Evolutionary conservation across 2,113 vertebrate genomes (phyloP).

Genomic region (Haemorhous mexicanus): DNA sequence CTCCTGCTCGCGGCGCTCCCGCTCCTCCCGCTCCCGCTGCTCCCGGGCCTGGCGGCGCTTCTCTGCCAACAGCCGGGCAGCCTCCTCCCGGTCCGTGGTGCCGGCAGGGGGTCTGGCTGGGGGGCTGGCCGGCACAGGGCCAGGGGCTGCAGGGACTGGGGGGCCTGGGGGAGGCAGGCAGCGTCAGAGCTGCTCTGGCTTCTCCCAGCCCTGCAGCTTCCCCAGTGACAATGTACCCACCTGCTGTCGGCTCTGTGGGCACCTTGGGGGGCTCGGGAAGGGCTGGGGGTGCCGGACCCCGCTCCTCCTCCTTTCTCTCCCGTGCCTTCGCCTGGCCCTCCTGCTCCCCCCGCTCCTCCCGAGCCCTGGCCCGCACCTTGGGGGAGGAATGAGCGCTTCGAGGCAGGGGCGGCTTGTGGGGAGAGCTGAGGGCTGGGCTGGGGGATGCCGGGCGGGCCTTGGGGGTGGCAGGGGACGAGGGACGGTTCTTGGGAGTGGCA

Average conservation of each 20-base stretch:
- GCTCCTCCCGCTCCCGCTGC: conserved; percentile 89
- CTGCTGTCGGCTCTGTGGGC: neutral
- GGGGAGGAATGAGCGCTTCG: conserved; percentile 76
- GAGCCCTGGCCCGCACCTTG: conserved; percentile 73
- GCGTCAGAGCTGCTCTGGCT: neutral
- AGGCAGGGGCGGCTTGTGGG: conserved; percentile 78
- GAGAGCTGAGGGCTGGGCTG: conserved; percentile 68
- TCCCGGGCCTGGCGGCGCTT: conserved; percentile 90
- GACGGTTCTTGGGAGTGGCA: conserved; percentile 77
- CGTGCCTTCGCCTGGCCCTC: conserved; percentile 58
- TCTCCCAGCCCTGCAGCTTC: rapidly evolving
- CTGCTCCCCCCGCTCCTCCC: conserved; percentile 73
- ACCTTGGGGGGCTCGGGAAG: conserved; percentile 60
- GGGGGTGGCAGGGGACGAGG: conserved; percentile 78
- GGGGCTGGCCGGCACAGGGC: conserved; percentile 44
- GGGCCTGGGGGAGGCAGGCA: neutral
- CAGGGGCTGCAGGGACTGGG: neutral
- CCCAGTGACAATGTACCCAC: neutral
- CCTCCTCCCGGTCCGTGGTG: conserved; percentile 89
- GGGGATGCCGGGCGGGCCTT: conserved; percentile 80
- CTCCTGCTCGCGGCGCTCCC: conserved; percentile 84
- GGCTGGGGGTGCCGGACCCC: conserved; percentile 18
- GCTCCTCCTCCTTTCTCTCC: conserved; percentile 70
- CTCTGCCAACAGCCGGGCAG: conserved; percentile 86
- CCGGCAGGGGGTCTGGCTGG: conserved; percentile 83